Conservation (phyloP, 2,797 vertebrate genomes). For the Sebastes aleutianus region DNA sequence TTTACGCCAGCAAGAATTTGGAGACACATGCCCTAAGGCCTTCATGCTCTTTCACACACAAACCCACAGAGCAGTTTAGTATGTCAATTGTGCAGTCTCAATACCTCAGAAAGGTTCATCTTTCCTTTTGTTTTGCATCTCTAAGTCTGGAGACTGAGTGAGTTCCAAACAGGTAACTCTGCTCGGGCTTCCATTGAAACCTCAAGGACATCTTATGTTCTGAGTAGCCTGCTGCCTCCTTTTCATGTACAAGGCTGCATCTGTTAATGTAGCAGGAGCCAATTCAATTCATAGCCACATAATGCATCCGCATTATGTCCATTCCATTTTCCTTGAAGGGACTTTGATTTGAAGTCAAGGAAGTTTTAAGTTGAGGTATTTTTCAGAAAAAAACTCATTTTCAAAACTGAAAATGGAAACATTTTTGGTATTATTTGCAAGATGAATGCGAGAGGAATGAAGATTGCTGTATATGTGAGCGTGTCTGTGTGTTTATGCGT, state of each 20-base stretch:
- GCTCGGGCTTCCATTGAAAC: conserved; percentile 14
- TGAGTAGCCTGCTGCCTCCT: conserved; percentile 28
- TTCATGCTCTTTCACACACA: background rate
- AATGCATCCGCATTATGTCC: conserved; percentile 22
- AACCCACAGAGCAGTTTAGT: background rate
- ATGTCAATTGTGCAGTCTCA: background rate
- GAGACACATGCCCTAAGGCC: background rate
- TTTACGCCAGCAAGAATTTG: background rate
- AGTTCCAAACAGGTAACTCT: background rate
- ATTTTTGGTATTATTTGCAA: conserved; percentile 23
- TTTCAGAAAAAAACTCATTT: background rate
- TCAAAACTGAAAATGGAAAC: conserved; percentile 7
- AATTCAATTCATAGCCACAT: conserved; percentile 28
- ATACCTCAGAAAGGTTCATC: background rate
- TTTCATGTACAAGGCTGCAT: conserved; percentile 17
- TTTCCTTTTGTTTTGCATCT: conserved; percentile 11
- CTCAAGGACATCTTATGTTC: conserved; percentile 32
- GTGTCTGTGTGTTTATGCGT: background rate
- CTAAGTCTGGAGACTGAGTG: background rate
- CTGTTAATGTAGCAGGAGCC: conserved; percentile 23
- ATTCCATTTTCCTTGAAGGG: conserved; percentile 20
- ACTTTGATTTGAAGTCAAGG: conserved; percentile 32
- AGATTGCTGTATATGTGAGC: background rate
- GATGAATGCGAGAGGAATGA: conserved; percentile 6
- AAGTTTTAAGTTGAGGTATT: background rate